These are phyloP conservation scores for Spheniscus humboldti DNA, from an alignment of 2,797 vertebrate genomes.

Conservation along the genomic window DNA sequence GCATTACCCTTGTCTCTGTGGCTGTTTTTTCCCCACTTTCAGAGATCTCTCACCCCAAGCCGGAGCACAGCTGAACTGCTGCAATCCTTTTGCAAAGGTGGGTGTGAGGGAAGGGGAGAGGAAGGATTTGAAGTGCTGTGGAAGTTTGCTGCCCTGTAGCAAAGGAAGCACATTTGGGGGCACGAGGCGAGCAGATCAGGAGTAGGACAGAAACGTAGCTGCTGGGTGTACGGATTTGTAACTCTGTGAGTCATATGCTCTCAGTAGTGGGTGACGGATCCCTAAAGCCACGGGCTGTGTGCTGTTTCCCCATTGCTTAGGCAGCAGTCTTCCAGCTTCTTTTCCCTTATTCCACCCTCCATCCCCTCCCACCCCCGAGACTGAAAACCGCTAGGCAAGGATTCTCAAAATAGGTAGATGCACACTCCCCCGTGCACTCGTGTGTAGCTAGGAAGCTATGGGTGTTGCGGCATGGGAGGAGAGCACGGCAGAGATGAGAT, in stretches of 20 bases:
- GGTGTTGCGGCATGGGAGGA: not conserved
- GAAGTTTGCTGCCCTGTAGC: not conserved
- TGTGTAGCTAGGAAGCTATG: not conserved
- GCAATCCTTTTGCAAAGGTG: not conserved
- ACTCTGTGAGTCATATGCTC: not conserved
- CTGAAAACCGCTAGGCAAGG: not conserved
- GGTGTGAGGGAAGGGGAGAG: not conserved
- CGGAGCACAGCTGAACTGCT: not conserved
- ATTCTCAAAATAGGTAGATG: not conserved
- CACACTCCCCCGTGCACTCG: rapidly evolving
- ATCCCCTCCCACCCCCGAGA: not conserved
- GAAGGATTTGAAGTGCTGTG: not conserved
- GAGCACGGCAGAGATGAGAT: not conserved
- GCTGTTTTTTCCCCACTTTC: not conserved
- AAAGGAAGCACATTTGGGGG: not conserved
- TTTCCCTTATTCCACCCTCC: not conserved
- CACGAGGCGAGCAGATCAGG: not conserved
- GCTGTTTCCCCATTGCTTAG: not conserved
- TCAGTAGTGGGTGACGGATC: not conserved
- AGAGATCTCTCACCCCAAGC: not conserved
- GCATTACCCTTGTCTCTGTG: not conserved
- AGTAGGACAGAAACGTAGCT: not conserved
- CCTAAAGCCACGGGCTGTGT: not conserved
- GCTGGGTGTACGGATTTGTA: not conserved
- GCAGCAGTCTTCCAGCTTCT: not conserved